Percentiles rank a stretch among this genome's conserved stretches.
Conservation (phyloP, 2,888 invertebrate species). For the Papilio elwesi region DNA sequence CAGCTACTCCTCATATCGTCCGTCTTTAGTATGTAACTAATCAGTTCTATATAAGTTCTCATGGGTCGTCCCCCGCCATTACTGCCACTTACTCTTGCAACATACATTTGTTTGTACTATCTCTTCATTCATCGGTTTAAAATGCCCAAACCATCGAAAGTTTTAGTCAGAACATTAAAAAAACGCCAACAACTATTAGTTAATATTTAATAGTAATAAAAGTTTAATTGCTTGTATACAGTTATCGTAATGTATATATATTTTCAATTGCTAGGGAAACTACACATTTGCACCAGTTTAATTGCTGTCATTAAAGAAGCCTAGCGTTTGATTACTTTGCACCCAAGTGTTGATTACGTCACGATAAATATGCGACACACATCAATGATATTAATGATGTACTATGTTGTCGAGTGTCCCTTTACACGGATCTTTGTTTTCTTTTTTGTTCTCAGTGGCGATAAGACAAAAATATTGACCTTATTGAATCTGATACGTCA, state of each 20-base stretch:
- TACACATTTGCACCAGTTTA: constrained; percentile 19
- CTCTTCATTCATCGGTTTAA: no score
- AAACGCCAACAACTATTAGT: neutral
- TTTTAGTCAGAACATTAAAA: no score
- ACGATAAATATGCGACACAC: constrained; percentile 3
- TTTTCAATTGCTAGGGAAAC: neutral
- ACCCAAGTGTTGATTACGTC: constrained; percentile 23
- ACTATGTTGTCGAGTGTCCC: neutral
- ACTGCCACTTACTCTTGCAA: no score
- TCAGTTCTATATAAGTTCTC: no score
- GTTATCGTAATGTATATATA: neutral
- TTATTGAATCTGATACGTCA: neutral
- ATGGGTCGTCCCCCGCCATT: no score
- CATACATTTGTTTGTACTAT: no score
- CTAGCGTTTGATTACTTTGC: constrained; percentile 20
- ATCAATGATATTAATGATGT: neutral
- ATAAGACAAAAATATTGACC: neutral
- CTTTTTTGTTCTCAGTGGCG: no score
- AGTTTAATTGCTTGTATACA: neutral
- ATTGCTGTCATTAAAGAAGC: constrained; percentile 34
- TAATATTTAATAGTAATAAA: neutral
- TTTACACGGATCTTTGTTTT: neutral
- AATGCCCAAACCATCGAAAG: no score
- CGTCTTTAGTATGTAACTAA: no score
- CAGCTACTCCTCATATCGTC: no score